phyloP scores from a whole-genome alignment of 2,888 invertebrate genomes.

The Caenorhabditis imperialis region DNA sequence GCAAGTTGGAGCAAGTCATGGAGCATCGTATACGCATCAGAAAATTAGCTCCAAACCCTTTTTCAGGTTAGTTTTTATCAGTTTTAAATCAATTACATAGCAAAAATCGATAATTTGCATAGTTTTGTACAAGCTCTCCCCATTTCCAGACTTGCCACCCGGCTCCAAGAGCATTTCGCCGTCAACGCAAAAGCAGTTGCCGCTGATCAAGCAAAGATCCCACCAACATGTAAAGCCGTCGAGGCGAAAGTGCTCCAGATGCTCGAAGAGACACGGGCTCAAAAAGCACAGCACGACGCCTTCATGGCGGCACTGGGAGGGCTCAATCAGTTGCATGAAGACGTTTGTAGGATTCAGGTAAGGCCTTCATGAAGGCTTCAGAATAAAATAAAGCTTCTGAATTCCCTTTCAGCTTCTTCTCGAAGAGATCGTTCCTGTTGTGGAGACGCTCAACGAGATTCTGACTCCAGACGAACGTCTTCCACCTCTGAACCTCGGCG shows the following conservation, averaged over 20 bases:
- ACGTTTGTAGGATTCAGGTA: slow-evolving; percentile 58
- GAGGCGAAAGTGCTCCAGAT: slow-evolving; percentile 25
- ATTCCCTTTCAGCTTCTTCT: slow-evolving; percentile 58
- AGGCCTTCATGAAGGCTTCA: neutral
- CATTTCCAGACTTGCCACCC: slow-evolving; percentile 58
- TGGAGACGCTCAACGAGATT: slow-evolving; percentile 71
- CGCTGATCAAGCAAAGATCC: slow-evolving; percentile 63
- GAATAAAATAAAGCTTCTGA: neutral
- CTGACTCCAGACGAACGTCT: slow-evolving; percentile 68
- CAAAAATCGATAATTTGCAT: neutral
- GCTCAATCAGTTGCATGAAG: slow-evolving; percentile 47
- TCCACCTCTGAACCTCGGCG: slow-evolving; percentile 61
- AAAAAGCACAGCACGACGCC: slow-evolving; percentile 34
- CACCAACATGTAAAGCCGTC: slow-evolving; percentile 58
- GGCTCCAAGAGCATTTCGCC: slow-evolving; percentile 71
- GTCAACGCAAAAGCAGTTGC: slow-evolving; percentile 61
- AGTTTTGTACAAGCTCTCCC: neutral
- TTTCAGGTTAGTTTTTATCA: slow-evolving; percentile 29
- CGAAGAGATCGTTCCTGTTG: slow-evolving; percentile 65
- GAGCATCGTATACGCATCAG: slow-evolving; percentile 22
- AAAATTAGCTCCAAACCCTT: slow-evolving; percentile 56
- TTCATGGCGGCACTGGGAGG: slow-evolving; percentile 45
- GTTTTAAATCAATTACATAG: no score
- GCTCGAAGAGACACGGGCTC: slow-evolving; percentile 29
- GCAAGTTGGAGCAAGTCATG: neutral